phyloP scores from a whole-genome alignment of 2,888 invertebrate genomes.

The Tetrapedia diversipes region DNA sequence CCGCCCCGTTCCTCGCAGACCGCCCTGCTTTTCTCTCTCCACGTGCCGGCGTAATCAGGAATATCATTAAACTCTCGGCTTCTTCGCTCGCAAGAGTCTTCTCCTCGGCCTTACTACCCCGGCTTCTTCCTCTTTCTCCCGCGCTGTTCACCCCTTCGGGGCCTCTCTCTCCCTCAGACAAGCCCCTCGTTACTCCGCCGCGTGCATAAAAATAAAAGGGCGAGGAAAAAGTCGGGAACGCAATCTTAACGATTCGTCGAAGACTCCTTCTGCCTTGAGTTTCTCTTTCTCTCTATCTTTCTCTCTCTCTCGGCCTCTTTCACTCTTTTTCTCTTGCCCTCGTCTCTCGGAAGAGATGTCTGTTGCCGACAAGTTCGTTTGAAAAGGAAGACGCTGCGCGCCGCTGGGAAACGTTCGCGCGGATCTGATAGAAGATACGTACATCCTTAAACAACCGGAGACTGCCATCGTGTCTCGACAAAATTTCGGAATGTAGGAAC shows the following conservation, averaged over 20 bases:
- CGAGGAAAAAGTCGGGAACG: conserved; percentile 64
- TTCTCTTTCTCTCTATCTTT: too few relatives aligned
- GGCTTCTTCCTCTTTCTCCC: conserved; percentile 36
- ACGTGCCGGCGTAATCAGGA: conserved; percentile 82
- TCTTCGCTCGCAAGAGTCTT: conserved; percentile 74
- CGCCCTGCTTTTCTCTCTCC: conserved; percentile 70
- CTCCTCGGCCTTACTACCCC: conserved; percentile 44
- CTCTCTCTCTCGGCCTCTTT: background rate
- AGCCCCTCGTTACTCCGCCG: conserved; percentile 73
- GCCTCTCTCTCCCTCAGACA: conserved; percentile 50
- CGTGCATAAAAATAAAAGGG: conserved; percentile 66
- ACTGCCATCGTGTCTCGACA: too few relatives aligned
- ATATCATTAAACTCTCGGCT: conserved; percentile 83
- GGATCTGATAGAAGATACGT: background rate
- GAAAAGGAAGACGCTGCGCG: conserved; percentile 38
- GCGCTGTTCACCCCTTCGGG: conserved; percentile 44
- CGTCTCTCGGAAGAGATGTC: conserved; percentile 37
- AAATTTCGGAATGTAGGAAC: too few relatives aligned
- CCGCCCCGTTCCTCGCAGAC: conserved; percentile 5
- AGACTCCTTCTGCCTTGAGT: conserved; percentile 44
- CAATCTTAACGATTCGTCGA: conserved; percentile 71
- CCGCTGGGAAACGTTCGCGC: conserved; percentile 17
- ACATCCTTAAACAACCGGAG: too few relatives aligned
- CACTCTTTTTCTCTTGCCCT: background rate
- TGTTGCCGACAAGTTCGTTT: conserved; percentile 45